A percentile compares a stretch with the other conserved stretches of the same genome.
Conservation (phyloP, 2,888 invertebrate species). For the Stomorhina lunata region DNA sequence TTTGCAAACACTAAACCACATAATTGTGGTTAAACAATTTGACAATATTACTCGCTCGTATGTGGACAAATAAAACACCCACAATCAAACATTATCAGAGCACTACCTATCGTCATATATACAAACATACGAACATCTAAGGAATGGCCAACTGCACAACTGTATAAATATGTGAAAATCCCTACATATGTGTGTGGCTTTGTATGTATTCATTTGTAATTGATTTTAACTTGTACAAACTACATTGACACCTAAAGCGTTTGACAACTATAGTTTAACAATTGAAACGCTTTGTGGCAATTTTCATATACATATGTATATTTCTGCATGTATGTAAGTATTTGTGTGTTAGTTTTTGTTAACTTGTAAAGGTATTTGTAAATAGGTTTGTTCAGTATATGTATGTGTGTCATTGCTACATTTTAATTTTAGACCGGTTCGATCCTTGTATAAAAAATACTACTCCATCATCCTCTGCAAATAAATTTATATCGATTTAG, state of each 20-base stretch:
- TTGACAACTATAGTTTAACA: slow-evolving; percentile 67
- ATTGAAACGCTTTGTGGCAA: slow-evolving; percentile 63
- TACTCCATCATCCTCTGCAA: too few relatives aligned
- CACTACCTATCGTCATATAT: not conserved
- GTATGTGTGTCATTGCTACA: not conserved
- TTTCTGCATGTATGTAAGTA: not conserved
- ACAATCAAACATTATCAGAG: slow-evolving; percentile 36
- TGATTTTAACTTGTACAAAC: slow-evolving; percentile 65
- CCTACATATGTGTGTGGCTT: not conserved
- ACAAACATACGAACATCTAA: not conserved
- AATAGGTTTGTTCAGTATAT: slow-evolving; percentile 31
- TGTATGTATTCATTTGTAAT: slow-evolving; percentile 49
- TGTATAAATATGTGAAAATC: not conserved
- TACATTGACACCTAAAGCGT: slow-evolving; percentile 68
- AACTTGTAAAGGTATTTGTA: slow-evolving; percentile 1
- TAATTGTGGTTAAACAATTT: slow-evolving; percentile 64
- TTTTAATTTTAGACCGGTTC: too few relatives aligned
- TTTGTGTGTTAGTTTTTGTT: too few relatives aligned
- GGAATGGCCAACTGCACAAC: not conserved
- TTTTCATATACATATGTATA: slow-evolving; percentile 18
- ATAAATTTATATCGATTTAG: too few relatives aligned
- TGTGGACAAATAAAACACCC: slow-evolving; percentile 38
- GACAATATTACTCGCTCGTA: slow-evolving; percentile 51
- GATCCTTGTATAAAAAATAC: too few relatives aligned
- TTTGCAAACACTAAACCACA: slow-evolving; percentile 63